These are phyloP conservation scores for Microctenopoma lineatum DNA, from an alignment of 2,797 vertebrate species.

Conservation along the genomic window DNA sequence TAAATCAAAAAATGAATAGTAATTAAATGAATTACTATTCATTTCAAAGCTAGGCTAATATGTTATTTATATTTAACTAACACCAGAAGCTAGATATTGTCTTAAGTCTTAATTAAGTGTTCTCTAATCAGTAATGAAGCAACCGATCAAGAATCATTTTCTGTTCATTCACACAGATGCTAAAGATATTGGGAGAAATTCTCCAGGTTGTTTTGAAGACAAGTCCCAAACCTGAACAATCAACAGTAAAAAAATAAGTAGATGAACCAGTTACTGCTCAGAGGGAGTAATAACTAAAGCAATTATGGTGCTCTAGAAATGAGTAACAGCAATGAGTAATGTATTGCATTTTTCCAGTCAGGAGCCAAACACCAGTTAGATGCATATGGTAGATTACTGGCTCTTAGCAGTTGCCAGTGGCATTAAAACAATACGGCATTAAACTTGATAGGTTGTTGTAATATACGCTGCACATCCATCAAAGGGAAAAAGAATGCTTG, in stretches of 20 bases:
- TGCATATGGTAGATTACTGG: constrained; percentile 60
- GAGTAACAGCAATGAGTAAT: constrained; percentile 70
- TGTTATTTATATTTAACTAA: too few relatives aligned
- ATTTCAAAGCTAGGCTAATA: too few relatives aligned
- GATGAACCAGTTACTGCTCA: constrained; percentile 54
- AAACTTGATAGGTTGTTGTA: constrained; percentile 60
- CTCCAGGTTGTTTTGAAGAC: constrained; percentile 20
- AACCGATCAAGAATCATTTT: background rate
- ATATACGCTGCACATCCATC: constrained; percentile 55
- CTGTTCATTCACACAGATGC: background rate
- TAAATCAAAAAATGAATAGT: too few relatives aligned
- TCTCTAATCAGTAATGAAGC: too few relatives aligned
- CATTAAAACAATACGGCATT: constrained; percentile 67
- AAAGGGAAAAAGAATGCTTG: constrained; percentile 51
- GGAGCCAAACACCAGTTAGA: constrained; percentile 49
- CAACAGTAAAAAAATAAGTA: constrained; percentile 48
- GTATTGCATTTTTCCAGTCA: constrained; percentile 63
- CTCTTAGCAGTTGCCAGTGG: constrained; percentile 64
- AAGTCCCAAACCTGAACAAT: constrained; percentile 37
- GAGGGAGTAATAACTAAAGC: constrained; percentile 56
- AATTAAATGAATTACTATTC: too few relatives aligned
- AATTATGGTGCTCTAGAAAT: constrained; percentile 61
- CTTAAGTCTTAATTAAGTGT: too few relatives aligned
- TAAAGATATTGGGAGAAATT: background rate
- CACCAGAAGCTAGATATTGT: too few relatives aligned